Evolutionary conservation across 2,113 vertebrate genomes (phyloP), one percentile per base, ranked within the genome.

Genomic region (Xyrauchen texanus): DNA sequence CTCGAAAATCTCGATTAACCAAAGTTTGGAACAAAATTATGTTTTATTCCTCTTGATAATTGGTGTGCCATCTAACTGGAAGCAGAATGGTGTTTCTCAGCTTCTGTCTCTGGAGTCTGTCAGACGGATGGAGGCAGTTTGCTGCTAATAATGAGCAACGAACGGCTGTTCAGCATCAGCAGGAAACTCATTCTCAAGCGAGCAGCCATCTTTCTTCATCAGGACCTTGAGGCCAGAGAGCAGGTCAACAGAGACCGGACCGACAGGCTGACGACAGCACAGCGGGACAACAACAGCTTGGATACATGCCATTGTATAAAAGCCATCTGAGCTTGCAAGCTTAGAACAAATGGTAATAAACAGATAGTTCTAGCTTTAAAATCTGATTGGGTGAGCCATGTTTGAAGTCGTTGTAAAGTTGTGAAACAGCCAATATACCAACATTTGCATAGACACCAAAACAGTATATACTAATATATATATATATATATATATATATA

Each of bases 111-210:
- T 7, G 5, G 45, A 60, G 60, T 66, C 72, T 49, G 16, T 70
- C n/a, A 51, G 81, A 71, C 7, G 57, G 21, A 49, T 46, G 60
- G 77, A 66, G 72, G 72, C 81, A 44, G 51, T 71, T 83, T 70
- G 65, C 71, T 69, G 34, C 58, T 63, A 70, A 79, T 76, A 83
- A 83, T 66, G 81, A 83, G 77, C 77, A 53, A 65, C 45, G 73
- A 34, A 77, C 68, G 69, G 53, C 62, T 44, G 58, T 21, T 79
- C 16, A 10, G 15, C 47, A 49, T 82, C 81, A 82, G 76, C 76
- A 82, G 61, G 76, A 79, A 69, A 53, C 52, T 70, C 51, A 49
- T 74, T 51, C 76, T 69, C 42, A 8, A 72, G 60, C 46, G 8
- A 42, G n/a, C 68, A 71, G 58, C 55, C 61, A 51, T 70, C n/a